Base-by-base conservation (phyloP, 2,113 vertebrate species). In the Chaetorhynchus papuensis region DNA sequence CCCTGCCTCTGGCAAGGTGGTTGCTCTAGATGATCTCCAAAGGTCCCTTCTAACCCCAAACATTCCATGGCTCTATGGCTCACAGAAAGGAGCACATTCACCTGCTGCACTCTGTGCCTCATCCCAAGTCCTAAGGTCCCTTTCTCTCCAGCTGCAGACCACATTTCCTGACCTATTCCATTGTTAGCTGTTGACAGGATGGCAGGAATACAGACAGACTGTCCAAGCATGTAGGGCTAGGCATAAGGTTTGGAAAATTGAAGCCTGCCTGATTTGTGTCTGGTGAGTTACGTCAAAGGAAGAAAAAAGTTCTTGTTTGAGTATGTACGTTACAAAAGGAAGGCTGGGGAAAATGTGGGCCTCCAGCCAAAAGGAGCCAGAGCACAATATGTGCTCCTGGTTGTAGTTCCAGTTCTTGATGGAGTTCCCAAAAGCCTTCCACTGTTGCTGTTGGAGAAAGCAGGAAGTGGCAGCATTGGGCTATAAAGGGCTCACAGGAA, bases 291-390 rank as follows among this genome's bases (percentile, higher is more conserved):
- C 2, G 18, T 30, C 15, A 59, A 64, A 85, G n/a, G 45, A 66
- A 33, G 13, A 41, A 45, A 53, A 28, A 31, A 65, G 6, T 7
- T 12, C 16, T 65, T 54, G 18, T 60, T 81, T 45, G 31, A 66
- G 18, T 33, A 52, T 0, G 0, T 30, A 7, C 26, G 12, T 37
- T 57, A 47, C 22, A 26, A 57, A 47, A 85, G 6, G 21, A 45
- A 52, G 7, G n/a, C 33, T 56, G 69, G 14, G 19, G 28, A 42
- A 90, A 30, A 26, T 15, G 20, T 1, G 7, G 33, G 15, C 6
- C 44, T 74, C 13, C 35, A 54, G 44, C 5, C 28, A 15, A 54
- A 60, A 24, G 50, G 23, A 79, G 9, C 7, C 4, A 2, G 28
- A 23, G 13, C 10, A 26, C 20, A 16, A 1, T 23, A 9, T n/a